phyloP scores from a whole-genome alignment of 2,888 invertebrate species.

The Lissonota sp. region DNA sequence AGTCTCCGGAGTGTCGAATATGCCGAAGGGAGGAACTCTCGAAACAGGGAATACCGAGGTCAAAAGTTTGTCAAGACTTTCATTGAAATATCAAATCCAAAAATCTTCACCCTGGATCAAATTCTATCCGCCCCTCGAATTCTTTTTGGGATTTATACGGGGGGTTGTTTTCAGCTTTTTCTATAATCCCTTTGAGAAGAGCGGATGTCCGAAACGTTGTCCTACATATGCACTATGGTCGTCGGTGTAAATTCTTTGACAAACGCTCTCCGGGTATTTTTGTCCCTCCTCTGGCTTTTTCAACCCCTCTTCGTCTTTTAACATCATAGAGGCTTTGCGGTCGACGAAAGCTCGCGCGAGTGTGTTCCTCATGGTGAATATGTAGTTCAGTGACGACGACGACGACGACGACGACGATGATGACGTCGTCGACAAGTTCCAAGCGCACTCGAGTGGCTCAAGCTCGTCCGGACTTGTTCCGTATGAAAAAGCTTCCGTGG shows the following conservation, averaged over 20 bases:
- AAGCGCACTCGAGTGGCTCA: conserved; percentile 31
- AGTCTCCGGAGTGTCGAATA: too few species aligned
- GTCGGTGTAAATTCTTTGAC: conserved; percentile 46
- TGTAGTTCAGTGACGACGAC: conserved; percentile 27
- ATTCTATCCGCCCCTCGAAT: too few species aligned
- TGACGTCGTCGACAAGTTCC: conserved; percentile 28
- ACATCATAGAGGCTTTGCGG: conserved; percentile 31
- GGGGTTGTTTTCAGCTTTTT: too few species aligned
- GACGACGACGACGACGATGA: conserved; percentile 7
- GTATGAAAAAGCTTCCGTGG: not conserved
- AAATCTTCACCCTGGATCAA: too few species aligned
- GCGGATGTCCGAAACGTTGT: conserved; percentile 1
- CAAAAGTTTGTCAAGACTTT: too few species aligned
- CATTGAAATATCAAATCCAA: too few species aligned
- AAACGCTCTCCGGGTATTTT: not conserved
- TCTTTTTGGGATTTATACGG: too few species aligned
- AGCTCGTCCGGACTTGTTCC: conserved; percentile 13
- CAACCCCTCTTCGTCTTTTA: not conserved
- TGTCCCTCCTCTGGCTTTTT: conserved; percentile 2
- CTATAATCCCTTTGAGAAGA: not conserved
- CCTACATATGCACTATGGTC: conserved; percentile 8
- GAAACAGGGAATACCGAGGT: too few species aligned
- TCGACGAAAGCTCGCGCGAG: conserved; percentile 43
- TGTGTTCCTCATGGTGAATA: conserved; percentile 8
- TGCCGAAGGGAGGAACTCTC: too few species aligned